Evolutionary conservation across 2,888 invertebrate species (phyloP).

Genomic region (Lutraria lutraria): DNA sequence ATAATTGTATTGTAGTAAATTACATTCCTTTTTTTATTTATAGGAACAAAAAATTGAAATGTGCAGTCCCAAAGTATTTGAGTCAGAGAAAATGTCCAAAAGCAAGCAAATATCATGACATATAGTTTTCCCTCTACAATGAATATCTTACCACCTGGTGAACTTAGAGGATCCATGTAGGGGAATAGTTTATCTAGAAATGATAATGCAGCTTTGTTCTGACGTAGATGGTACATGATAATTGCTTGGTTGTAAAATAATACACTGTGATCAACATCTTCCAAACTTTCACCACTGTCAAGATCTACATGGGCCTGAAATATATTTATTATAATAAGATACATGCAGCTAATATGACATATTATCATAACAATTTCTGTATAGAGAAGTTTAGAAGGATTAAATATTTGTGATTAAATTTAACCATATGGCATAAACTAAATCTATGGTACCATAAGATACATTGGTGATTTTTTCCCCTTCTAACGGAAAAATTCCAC

Average conservation of each 20-base stretch:
- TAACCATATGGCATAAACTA: no score
- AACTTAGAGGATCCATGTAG: conserved; percentile 91
- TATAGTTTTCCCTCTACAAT: not conserved
- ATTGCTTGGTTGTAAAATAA: conserved; percentile 93
- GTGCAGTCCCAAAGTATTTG: no score
- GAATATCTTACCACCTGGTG: conserved; percentile 59
- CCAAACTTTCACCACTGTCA: conserved; percentile 88
- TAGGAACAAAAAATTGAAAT: no score
- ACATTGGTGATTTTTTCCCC: no score
- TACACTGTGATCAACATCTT: conserved; percentile 91
- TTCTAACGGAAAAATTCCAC: no score
- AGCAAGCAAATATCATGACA: not conserved
- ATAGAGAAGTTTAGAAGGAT: no score
- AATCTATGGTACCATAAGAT: no score
- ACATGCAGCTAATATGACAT: no score
- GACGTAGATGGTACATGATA: conserved; percentile 91
- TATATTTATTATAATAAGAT: not conserved
- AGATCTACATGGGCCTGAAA: conserved; percentile 85
- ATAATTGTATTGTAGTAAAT: no score
- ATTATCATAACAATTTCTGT: no score
- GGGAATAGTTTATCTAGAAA: conserved; percentile 90
- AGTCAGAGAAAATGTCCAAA: no score
- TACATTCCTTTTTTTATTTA: not conserved
- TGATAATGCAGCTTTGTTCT: conserved; percentile 91
- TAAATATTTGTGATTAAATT: no score